Conservation (phyloP, 2,797 vertebrate genomes). For the Pteropus rufus region DNA sequence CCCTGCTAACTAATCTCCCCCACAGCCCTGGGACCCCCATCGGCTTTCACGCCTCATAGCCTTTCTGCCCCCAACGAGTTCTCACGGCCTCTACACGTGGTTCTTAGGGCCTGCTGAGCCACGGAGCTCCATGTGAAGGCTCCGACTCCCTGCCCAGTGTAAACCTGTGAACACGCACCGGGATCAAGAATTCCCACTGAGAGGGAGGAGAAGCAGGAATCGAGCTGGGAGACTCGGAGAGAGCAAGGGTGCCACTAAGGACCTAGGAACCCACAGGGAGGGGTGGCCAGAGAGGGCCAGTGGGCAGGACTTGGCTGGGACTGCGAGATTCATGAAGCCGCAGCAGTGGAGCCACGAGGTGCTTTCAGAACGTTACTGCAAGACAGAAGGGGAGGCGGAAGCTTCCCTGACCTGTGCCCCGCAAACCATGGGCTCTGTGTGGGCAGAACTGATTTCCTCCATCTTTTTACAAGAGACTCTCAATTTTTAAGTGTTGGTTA, state of each 20-base stretch:
- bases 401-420: not conserved
- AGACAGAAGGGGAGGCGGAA: not conserved
- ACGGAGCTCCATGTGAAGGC: no score
- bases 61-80: not conserved
- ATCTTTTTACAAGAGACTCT: not conserved
- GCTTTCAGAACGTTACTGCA: not conserved
- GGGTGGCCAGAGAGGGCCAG: not conserved
- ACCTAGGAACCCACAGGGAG: not conserved
- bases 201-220: not conserved
- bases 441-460: not conserved
- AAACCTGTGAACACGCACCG: not conserved
- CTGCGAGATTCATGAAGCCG: not conserved
- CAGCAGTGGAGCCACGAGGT: not conserved
- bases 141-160: not conserved
- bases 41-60: not conserved
- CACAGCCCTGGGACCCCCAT: not conserved
- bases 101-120: not conserved
- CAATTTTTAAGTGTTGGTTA: not conserved
- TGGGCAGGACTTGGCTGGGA: not conserved
- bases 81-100: not conserved
- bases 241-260: fast-evolving
- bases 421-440: no score
- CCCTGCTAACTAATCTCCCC: not conserved
- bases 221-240: not conserved
- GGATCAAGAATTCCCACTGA: not conserved